phyloP scores from a whole-genome alignment of 1,140 invertebrate genomes.

The Gryon sp. region DNA sequence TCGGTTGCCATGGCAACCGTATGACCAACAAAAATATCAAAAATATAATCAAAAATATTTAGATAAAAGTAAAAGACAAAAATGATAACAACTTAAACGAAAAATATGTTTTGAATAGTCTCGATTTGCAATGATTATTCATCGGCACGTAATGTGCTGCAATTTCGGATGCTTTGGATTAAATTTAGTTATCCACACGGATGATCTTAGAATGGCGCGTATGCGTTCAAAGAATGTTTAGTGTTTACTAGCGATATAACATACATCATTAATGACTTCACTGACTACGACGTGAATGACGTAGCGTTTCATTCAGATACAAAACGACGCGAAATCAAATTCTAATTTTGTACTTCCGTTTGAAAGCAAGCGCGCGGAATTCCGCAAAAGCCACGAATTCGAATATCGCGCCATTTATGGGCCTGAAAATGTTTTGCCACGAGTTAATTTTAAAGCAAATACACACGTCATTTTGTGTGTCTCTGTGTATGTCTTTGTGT shows the following conservation, averaged over 20 bases:
- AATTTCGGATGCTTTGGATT: not conserved
- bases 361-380: constrained; percentile 21
- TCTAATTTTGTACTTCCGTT: constrained; percentile 67
- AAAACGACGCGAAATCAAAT: constrained; percentile 61
- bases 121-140: constrained; percentile 22
- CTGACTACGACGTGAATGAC: constrained; percentile 40
- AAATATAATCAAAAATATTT: no score
- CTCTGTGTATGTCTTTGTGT: constrained; percentile 20
- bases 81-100: no score
- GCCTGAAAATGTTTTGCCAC: not conserved
- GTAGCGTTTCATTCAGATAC: constrained; percentile 64
- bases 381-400: constrained; percentile 2
- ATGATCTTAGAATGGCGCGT: constrained; percentile 26
- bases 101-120: not conserved
- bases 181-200: constrained; percentile 22
- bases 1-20: no score
- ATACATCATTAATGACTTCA: constrained; percentile 54
- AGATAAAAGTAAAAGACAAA: no score
- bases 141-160: not conserved
- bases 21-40: no score
- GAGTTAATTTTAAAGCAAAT: not conserved
- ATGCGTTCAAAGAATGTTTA: constrained; percentile 40
- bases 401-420: constrained; percentile 48
- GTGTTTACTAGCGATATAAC: no score
- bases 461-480: not conserved